Conservation (phyloP, 2,888 invertebrate species). For the Leucophora obtusa region DNA sequence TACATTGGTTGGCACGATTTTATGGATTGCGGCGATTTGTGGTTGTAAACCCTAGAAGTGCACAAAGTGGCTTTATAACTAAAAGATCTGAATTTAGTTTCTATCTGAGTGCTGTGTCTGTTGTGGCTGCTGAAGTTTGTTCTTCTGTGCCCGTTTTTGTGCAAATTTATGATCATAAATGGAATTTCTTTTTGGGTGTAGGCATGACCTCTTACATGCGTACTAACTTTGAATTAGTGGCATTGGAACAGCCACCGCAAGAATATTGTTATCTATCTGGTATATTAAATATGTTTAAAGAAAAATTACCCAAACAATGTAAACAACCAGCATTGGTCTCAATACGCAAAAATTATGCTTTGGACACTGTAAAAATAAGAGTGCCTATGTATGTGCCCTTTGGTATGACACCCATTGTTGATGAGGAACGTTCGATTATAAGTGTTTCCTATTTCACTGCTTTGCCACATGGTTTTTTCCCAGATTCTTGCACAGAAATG, state of each 20-base stretch:
- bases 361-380: constrained; percentile 77
- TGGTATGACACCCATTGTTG: constrained; percentile 63
- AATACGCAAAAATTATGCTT: constrained; percentile 83
- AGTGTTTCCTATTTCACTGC: constrained; percentile 77
- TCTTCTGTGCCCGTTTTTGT: constrained; percentile 92
- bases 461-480: constrained; percentile 91
- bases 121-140: constrained; percentile 88
- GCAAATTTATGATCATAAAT: constrained; percentile 89
- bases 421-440: constrained; percentile 38
- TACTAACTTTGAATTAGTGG: constrained; percentile 93
- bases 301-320: constrained; percentile 86
- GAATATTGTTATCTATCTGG: constrained; percentile 91
- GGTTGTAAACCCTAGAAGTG: constrained; percentile 84
- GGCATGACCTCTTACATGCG: constrained; percentile 87
- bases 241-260: constrained; percentile 88
- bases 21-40: constrained; percentile 92
- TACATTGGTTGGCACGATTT: constrained; percentile 84
- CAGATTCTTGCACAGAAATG: constrained; percentile 89
- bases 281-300: constrained; percentile 91
- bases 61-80: constrained; percentile 78
- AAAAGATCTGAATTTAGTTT: constrained; percentile 87
- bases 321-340: constrained; percentile 83
- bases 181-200: constrained; percentile 87
- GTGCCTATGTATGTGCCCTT: constrained; percentile 72
- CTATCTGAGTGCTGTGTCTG: constrained; percentile 87